phyloP scores from a whole-genome alignment of 92 coral and sea anemone species.

The Anthopleura xanthogrammica region DNA sequence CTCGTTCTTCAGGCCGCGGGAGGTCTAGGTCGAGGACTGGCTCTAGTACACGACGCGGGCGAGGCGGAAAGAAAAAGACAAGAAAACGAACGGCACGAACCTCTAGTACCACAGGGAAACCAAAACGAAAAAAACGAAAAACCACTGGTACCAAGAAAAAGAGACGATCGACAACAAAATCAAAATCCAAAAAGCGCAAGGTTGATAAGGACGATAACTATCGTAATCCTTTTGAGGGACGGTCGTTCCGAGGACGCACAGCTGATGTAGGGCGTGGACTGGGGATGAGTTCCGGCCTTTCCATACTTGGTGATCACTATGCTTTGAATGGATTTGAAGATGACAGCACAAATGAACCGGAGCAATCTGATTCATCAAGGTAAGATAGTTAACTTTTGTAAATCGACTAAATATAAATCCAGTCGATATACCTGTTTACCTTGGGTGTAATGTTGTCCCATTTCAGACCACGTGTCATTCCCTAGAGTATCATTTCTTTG shows the following conservation, averaged over 20 bases:
- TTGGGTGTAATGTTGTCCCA: too few species aligned
- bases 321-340: conserved; percentile 67
- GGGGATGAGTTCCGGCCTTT: conserved; percentile 65
- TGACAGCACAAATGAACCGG: conserved; percentile 3
- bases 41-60: conserved; percentile 23
- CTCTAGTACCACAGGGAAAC: conserved; percentile 31
- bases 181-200: conserved; percentile 42
- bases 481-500: too few species aligned
- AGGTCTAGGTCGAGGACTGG: conserved; percentile 36
- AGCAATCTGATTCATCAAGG: conserved; percentile 23
- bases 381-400: not conserved
- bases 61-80: conserved; percentile 48
- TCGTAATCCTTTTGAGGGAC: conserved; percentile 38
- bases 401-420: too few species aligned
- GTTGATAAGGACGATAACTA: conserved; percentile 46
- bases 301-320: conserved; percentile 79
- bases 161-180: conserved; percentile 20
- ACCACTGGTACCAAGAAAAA: conserved; percentile 36
- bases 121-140: conserved; percentile 10
- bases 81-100: conserved; percentile 44
- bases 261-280: conserved; percentile 44
- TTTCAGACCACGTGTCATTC: too few species aligned
- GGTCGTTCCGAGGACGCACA: conserved; percentile 55
- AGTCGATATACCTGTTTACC: too few species aligned
- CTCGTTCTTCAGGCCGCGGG: conserved; percentile 21